Evolutionary conservation across 2,797 vertebrate genomes (phyloP).

Genomic region (Morelia viridis): DNA sequence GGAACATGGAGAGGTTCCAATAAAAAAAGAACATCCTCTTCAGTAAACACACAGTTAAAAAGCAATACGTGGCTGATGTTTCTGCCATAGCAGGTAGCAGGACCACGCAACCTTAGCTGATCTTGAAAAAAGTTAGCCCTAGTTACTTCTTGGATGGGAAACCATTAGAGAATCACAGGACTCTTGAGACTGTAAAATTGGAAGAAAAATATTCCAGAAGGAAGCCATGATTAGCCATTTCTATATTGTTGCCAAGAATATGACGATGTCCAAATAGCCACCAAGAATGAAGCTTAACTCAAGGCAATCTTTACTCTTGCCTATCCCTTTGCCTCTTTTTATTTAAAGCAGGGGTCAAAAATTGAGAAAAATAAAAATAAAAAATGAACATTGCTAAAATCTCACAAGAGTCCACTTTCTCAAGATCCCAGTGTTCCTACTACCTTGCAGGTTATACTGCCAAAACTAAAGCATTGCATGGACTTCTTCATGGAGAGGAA

Average conservation of each 20-base stretch:
- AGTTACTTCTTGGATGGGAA: background rate
- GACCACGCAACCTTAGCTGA: background rate
- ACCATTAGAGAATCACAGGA: background rate
- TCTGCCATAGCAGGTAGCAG: background rate
- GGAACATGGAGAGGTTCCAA: background rate
- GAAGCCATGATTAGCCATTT: background rate
- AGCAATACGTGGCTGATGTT: background rate
- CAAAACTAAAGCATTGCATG: background rate
- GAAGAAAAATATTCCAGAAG: background rate
- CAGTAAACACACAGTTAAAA: background rate
- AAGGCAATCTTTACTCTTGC: background rate
- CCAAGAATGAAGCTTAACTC: background rate
- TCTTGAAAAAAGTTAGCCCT: background rate
- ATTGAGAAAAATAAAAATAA: background rate
- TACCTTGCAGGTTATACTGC: background rate
- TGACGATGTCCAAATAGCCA: background rate
- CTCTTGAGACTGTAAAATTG: background rate
- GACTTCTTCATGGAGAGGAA: background rate
- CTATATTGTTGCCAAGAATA: background rate
- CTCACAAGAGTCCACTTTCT: background rate
- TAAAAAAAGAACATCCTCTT: background rate
- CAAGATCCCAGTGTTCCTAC: background rate
- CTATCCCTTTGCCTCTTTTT: background rate
- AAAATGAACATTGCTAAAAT: background rate
- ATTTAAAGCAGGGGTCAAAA: background rate